Evolutionary conservation across 2,888 invertebrate species (phyloP).

Genomic region (Dascillus cervinus): DNA sequence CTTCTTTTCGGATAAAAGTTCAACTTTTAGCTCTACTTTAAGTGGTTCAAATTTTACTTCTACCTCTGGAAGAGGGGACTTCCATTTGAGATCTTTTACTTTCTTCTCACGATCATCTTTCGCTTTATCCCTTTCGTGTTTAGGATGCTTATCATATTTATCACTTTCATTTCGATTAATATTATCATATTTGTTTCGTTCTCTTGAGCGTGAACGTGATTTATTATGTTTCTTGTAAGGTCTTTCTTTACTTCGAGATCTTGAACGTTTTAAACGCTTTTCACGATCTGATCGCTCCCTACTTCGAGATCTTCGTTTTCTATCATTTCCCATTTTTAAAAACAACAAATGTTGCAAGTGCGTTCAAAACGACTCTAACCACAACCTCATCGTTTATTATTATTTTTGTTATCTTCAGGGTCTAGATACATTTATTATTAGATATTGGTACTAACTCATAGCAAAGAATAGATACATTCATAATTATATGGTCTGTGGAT

Average conservation of each 20-base stretch:
- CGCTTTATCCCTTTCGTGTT: constrained; percentile 16
- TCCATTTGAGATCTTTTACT: constrained; percentile 27
- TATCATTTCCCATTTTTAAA: no score
- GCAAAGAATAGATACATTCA: no score
- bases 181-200: constrained; percentile 35
- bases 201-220: constrained; percentile 34
- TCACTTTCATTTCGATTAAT: constrained; percentile 30
- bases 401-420: no score
- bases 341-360: no score
- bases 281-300: no score
- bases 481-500: no score
- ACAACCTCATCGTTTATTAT: no score
- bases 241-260: constrained; percentile 42
- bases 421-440: no score
- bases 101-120: constrained; percentile 27
- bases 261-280: no score
- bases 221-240: constrained; percentile 32
- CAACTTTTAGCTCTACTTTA: constrained; percentile 21
- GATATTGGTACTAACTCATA: no score
- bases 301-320: no score
- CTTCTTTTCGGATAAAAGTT: constrained; percentile 44
- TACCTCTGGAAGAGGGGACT: constrained; percentile 39
- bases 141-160: constrained; percentile 23
- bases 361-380: no score
- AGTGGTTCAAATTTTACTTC: constrained; percentile 35